These are phyloP conservation scores for Phaetusa simplex DNA, from an alignment of 2,113 vertebrate species.

Conservation along the genomic window DNA sequence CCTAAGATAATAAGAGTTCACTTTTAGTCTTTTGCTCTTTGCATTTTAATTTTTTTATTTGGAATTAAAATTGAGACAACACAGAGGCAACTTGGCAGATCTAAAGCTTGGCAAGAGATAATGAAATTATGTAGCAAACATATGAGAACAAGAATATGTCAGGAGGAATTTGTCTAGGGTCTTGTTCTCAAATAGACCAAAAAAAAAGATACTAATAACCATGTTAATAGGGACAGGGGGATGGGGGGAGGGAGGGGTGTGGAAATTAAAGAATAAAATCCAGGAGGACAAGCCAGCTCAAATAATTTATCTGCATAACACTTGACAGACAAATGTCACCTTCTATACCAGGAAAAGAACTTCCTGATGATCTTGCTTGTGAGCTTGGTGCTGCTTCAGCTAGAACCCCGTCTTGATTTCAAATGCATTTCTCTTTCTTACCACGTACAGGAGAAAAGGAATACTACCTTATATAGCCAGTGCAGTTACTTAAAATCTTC, in stretches of 20 bases:
- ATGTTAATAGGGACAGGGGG: constrained; percentile 17
- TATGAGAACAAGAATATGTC: constrained; percentile 52
- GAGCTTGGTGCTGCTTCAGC: neutral
- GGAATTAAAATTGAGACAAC: constrained; percentile 42
- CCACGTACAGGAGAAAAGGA: neutral
- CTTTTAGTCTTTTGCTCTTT: neutral
- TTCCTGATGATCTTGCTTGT: neutral
- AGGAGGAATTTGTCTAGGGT: constrained; percentile 54
- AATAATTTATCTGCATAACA: constrained; percentile 5
- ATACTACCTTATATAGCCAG: neutral
- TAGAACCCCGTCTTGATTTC: neutral
- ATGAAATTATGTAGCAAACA: constrained; percentile 48
- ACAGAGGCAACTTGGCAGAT: constrained; percentile 35
- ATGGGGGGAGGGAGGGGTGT: neutral
- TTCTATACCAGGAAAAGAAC: neutral
- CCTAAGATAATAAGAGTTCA: neutral
- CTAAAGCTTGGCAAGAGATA: constrained; percentile 35
- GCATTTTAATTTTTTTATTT: constrained; percentile 14
- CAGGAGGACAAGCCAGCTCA: constrained; percentile 25
- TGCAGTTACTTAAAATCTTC: neutral
- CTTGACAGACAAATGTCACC: neutral
- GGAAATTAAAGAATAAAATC: constrained; percentile 39
- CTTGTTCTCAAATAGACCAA: constrained; percentile 49
- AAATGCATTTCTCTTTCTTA: neutral
- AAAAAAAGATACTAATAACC: constrained; percentile 50